phyloP scores from a whole-genome alignment of 1,140 invertebrate genomes.

The Zaprionus kolodkinae region DNA sequence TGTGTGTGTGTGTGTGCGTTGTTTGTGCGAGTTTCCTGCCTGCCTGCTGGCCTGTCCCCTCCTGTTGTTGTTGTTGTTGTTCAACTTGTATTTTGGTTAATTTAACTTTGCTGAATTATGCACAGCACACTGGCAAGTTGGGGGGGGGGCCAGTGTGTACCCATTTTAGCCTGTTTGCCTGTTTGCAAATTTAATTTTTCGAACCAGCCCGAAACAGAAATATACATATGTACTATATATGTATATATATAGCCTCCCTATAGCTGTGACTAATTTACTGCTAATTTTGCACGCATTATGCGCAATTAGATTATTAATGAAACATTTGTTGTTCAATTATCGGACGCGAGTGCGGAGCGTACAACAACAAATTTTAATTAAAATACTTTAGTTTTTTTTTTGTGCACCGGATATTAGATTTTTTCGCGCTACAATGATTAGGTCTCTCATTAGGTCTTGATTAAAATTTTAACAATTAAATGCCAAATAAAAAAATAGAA shows the following conservation, averaged over 20 bases:
- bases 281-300: constrained; percentile 79
- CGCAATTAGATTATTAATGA: constrained; percentile 81
- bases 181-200: constrained; percentile 70
- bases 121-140: constrained; percentile 34
- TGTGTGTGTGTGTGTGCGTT: constrained; percentile 19
- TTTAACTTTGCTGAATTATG: constrained; percentile 81
- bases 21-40: constrained; percentile 48
- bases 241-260: neutral
- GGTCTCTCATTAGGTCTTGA: constrained; percentile 66
- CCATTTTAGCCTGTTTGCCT: constrained; percentile 26
- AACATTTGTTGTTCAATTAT: constrained; percentile 79
- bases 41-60: constrained; percentile 37
- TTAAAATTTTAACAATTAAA: constrained; percentile 75
- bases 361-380: constrained; percentile 66
- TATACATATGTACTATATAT: no score
- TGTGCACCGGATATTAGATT: constrained; percentile 64
- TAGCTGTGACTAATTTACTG: constrained; percentile 77
- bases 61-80: constrained; percentile 67
- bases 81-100: constrained; percentile 76
- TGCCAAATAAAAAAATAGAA: neutral
- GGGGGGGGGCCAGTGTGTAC: neutral
- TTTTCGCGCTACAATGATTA: constrained; percentile 69
- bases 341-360: constrained; percentile 39
- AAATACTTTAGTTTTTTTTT: constrained; percentile 48
- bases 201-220: constrained; percentile 26